phyloP scores from a whole-genome alignment of 2,888 invertebrate genomes.

The Aleiodes alternator region DNA sequence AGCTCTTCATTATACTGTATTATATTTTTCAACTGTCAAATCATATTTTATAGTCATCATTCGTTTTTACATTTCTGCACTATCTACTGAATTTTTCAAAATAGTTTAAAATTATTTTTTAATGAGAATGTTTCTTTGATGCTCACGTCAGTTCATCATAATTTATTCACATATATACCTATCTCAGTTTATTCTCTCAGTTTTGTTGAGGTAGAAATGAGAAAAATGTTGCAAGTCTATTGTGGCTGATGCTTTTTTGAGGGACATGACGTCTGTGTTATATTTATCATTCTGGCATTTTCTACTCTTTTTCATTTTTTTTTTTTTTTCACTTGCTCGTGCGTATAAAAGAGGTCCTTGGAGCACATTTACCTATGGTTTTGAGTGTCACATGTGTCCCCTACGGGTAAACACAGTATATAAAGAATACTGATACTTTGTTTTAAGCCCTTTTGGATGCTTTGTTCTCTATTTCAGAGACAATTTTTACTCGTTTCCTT shows the following conservation, averaged over 20 bases:
- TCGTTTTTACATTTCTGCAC: no score
- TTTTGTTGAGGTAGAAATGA: neutral
- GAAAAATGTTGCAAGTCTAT: neutral
- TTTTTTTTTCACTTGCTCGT: neutral
- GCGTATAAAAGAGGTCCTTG: constrained; percentile 5
- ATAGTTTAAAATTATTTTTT: no score
- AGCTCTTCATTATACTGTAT: no score
- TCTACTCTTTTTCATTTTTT: neutral
- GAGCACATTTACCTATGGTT: constrained; percentile 7
- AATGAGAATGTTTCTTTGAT: no score
- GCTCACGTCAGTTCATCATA: no score
- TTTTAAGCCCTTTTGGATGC: neutral
- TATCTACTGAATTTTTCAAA: no score
- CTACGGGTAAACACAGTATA: neutral
- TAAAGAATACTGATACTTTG: constrained; percentile 2
- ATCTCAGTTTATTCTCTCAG: no score
- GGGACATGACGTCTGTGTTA: constrained; percentile 1
- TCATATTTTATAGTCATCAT: no score
- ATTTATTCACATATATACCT: no score
- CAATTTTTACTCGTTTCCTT: constrained; percentile 1
- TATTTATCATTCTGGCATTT: constrained; percentile 17
- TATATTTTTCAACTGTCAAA: no score
- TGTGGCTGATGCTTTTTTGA: constrained; percentile 16
- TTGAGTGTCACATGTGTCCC: constrained; percentile 2
- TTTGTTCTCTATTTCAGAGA: neutral